These are phyloP conservation scores for Ormyrus pomaceus DNA, from an alignment of 2,888 invertebrate genomes.

Conservation along the genomic window DNA sequence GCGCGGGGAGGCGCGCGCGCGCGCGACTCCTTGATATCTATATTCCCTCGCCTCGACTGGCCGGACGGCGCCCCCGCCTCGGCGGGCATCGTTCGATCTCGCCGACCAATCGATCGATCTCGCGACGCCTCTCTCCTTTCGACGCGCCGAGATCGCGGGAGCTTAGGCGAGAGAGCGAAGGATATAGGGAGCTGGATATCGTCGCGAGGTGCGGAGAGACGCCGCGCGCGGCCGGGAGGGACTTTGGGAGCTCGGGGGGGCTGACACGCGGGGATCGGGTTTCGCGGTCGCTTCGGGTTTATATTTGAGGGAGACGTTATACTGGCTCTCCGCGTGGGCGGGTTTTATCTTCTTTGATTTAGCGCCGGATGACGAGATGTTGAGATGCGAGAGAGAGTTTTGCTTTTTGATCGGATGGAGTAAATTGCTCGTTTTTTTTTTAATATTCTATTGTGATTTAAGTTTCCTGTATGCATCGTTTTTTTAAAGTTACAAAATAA, in stretches of 20 bases:
- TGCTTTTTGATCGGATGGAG: no score
- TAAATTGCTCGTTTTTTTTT: no score
- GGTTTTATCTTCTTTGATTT: no score
- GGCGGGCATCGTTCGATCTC: constrained; percentile 50
- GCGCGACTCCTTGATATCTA: constrained; percentile 10
- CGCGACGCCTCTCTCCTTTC: constrained; percentile 29
- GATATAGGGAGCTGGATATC: no score
- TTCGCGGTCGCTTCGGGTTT: not conserved
- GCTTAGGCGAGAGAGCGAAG: not conserved
- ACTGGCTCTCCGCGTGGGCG: no score
- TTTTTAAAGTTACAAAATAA: no score
- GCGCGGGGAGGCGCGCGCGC: constrained; percentile 16
- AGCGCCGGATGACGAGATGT: no score
- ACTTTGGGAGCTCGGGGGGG: not conserved
- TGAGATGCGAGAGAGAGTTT: no score
- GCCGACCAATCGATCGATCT: constrained; percentile 61
- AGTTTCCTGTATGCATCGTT: no score
- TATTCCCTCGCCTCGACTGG: constrained; percentile 21
- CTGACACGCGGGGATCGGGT: not conserved
- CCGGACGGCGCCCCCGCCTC: constrained; percentile 55
- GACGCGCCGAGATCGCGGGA: not conserved
- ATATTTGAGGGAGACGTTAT: no score
- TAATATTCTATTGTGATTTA: no score
- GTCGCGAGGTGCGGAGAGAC: not conserved
- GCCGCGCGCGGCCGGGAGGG: not conserved